Percentiles rank a stretch among this genome's conserved stretches.
These are phyloP conservation scores for Aphrophora alni DNA, from an alignment of 2,888 invertebrate genomes.

Conservation along the genomic window DNA sequence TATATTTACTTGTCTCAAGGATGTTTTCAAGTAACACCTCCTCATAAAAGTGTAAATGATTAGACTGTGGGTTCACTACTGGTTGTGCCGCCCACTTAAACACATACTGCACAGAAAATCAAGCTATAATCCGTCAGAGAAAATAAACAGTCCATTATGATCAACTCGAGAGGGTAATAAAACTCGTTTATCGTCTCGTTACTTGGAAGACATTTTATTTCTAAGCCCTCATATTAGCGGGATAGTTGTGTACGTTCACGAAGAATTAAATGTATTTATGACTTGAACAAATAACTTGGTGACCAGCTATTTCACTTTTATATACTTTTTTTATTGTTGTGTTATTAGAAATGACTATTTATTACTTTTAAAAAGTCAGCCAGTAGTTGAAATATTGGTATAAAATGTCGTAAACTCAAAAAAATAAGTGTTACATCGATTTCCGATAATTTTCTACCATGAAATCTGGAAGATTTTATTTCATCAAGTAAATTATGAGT, in stretches of 20 bases:
- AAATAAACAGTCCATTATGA: background rate
- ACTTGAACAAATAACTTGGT: background rate
- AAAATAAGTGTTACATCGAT: no score
- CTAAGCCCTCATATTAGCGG: background rate
- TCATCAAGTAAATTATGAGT: no score
- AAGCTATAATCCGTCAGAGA: background rate
- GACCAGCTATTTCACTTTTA: no score
- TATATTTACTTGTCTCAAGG: background rate
- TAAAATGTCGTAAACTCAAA: no score
- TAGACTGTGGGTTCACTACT: background rate
- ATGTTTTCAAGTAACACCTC: background rate
- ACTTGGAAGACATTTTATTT: background rate
- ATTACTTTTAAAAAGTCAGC: no score
- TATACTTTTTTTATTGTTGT: no score
- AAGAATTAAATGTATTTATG: no score
- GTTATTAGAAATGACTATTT: no score
- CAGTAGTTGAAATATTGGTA: no score
- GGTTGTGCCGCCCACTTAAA: background rate
- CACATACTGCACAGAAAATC: background rate
- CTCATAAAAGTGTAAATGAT: constrained; percentile 3
- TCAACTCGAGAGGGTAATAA: background rate
- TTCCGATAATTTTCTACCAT: no score
- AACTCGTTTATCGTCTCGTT: background rate
- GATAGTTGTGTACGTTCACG: background rate
- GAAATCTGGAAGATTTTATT: no score